Percentiles rank a stretch among this genome's conserved stretches.
Conservation (phyloP, 2,888 invertebrate species). For the Sepiola atlantica region DNA sequence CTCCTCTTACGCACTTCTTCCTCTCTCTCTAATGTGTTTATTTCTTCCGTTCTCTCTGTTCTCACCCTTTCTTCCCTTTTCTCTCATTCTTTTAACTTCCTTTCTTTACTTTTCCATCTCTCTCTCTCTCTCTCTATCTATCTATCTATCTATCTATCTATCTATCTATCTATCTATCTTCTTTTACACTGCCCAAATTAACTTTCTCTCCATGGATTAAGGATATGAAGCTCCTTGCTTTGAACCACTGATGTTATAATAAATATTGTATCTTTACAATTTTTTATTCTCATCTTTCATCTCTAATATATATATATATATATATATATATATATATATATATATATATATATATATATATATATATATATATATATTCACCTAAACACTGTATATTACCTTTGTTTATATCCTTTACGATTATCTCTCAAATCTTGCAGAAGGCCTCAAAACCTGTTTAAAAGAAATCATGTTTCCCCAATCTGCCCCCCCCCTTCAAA, state of each 20-base stretch:
- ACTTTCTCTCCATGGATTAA: too few relatives aligned
- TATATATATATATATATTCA: not conserved
- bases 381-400: not conserved
- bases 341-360: too few relatives aligned
- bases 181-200: not conserved
- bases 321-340: conserved; percentile 24
- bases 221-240: too few relatives aligned
- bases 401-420: not conserved
- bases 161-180: not conserved
- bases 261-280: too few relatives aligned
- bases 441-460: not conserved
- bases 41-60: not conserved
- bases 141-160: not conserved
- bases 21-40: not conserved
- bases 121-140: not conserved
- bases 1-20: not conserved
- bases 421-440: not conserved
- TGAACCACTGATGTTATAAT: too few relatives aligned
- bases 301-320: not conserved
- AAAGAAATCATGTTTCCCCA: not conserved
- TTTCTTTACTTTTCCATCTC: not conserved
- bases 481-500: too few relatives aligned
- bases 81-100: not conserved
- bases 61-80: not conserved
- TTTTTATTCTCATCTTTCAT: too few relatives aligned